Conservation (phyloP, 2,888 invertebrate species). For the Teinopalpus imperialis region DNA sequence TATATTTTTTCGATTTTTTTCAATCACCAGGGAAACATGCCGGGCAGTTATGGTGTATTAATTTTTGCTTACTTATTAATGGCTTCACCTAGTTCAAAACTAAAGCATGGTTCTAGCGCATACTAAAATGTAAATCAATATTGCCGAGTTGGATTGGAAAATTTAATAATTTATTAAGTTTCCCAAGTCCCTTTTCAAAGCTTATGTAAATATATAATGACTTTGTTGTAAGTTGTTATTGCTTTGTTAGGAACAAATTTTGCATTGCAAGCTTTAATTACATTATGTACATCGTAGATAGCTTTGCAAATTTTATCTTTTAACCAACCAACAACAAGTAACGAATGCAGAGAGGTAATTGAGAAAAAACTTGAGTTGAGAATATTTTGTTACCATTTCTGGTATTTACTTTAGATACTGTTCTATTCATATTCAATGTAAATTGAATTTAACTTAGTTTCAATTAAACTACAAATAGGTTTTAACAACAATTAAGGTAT, state of each 20-base stretch:
- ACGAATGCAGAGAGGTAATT: constrained; percentile 26
- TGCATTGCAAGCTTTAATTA: not conserved
- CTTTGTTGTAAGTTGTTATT: constrained; percentile 19
- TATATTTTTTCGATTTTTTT: too few species aligned
- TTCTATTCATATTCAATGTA: constrained; percentile 30
- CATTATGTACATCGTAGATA: too few species aligned
- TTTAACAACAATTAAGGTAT: not conserved
- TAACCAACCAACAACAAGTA: too few species aligned
- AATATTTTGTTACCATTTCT: constrained; percentile 28
- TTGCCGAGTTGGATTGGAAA: not conserved
- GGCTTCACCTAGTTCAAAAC: too few species aligned
- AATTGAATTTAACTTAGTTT: constrained; percentile 3
- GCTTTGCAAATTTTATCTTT: too few species aligned
- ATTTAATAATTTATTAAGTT: constrained; percentile 16
- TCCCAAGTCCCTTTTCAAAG: constrained; percentile 12
- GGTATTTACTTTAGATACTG: constrained; percentile 30
- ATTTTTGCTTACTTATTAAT: too few species aligned
- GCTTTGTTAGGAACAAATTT: constrained; percentile 9
- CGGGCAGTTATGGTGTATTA: too few species aligned
- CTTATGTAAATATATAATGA: constrained; percentile 19
- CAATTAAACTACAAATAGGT: constrained; percentile 9
- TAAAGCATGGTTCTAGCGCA: too few species aligned
- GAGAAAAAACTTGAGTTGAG: constrained; percentile 26
- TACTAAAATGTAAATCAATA: constrained; percentile 1
- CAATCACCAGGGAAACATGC: too few species aligned